phyloP scores from a whole-genome alignment of 1,140 invertebrate genomes.

The Eurosta solidaginis region DNA sequence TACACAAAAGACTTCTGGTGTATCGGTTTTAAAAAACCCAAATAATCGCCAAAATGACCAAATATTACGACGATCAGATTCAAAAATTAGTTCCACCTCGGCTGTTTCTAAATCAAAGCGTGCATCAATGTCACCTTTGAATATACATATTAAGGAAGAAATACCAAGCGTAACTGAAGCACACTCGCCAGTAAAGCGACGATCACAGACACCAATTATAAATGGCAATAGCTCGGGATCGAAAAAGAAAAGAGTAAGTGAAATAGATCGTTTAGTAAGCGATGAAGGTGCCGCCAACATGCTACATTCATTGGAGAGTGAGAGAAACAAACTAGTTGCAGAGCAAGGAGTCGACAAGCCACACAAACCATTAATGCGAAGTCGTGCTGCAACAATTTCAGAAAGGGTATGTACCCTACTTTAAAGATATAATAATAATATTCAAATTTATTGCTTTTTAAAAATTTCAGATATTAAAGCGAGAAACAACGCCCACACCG shows the following conservation, averaged over 20 bases:
- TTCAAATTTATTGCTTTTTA: background rate
- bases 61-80: too few species aligned
- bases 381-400: conserved; percentile 58
- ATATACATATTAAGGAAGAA: background rate
- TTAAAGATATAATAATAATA: background rate
- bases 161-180: background rate
- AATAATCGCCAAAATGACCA: background rate
- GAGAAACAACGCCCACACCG: background rate
- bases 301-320: conserved; percentile 73
- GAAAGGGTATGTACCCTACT: background rate
- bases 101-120: too few species aligned
- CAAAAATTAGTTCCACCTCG: too few species aligned
- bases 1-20: conserved; percentile 1
- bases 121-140: too few species aligned
- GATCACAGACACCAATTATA: conserved; percentile 46
- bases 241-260: conserved; percentile 67
- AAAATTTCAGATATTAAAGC: background rate
- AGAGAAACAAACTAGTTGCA: conserved; percentile 52
- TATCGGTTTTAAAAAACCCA: background rate
- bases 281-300: conserved; percentile 86
- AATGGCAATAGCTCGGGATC: conserved; percentile 44
- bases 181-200: conserved; percentile 40
- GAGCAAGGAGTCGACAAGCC: conserved; percentile 32
- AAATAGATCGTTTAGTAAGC: conserved; percentile 77
- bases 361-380: conserved; percentile 63